Conservation (phyloP, 2,888 invertebrate genomes). For the Frankliniella intonsa region DNA sequence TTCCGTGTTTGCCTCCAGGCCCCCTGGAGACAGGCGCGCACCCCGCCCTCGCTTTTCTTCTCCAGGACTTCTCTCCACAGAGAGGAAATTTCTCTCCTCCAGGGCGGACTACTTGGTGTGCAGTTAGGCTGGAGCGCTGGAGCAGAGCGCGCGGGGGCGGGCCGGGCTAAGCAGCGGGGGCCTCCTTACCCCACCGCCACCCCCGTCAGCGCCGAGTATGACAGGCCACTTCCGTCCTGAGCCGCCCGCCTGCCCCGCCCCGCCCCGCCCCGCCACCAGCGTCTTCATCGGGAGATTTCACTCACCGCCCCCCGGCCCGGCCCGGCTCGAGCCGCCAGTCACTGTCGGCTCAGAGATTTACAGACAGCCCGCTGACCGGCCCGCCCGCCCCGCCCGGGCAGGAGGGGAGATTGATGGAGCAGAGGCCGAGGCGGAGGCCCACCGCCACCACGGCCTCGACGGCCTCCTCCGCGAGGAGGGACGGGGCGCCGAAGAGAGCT, state of each 20-base stretch:
- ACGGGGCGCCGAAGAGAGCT: too few relatives aligned
- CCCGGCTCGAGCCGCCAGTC: not conserved
- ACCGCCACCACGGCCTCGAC: too few relatives aligned
- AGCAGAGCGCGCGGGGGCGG: too few relatives aligned
- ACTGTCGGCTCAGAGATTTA: not conserved
- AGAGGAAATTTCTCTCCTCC: not conserved
- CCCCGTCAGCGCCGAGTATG: not conserved
- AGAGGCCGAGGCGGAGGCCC: too few relatives aligned
- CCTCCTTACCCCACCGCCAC: not conserved
- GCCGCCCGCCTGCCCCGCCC: too few relatives aligned
- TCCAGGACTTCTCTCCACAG: not conserved
- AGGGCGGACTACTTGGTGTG: not conserved
- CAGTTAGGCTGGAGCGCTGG: too few relatives aligned
- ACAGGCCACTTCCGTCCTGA: not conserved
- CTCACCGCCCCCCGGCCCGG: not conserved
- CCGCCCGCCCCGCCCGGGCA: not conserved
- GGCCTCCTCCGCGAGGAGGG: too few relatives aligned
- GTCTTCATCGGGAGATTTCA: slow-evolving; percentile 6
- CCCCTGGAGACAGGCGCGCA: too few relatives aligned
- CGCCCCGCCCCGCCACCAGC: not conserved
- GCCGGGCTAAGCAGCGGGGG: too few relatives aligned
- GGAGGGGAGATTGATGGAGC: not conserved
- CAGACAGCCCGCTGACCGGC: not conserved
- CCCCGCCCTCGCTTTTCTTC: not conserved
- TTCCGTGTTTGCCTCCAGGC: slow-evolving; percentile 12